These are phyloP conservation scores for human DNA, from an alignment of 2,113 vertebrate genomes.

Conservation along the genomic window DNA sequence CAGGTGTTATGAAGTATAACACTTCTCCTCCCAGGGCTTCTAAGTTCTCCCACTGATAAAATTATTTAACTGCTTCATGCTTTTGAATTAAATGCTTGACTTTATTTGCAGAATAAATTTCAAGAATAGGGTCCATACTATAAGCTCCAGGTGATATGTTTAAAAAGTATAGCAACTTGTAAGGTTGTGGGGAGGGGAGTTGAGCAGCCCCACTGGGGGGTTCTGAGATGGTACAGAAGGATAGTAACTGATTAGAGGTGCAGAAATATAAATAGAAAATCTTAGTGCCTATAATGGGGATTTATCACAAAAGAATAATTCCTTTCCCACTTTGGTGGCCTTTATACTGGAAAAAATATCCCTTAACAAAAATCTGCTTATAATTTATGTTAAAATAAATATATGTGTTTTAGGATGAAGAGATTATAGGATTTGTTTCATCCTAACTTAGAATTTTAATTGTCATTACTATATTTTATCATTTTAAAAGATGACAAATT, in stretches of 20 bases:
- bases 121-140: not conserved
- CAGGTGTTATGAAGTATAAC: not conserved
- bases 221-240: not conserved
- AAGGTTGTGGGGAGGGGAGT: not conserved
- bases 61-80: not conserved
- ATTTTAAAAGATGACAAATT: conserved; percentile 34
- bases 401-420: not conserved
- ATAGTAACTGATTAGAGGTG: not conserved
- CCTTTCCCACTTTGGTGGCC: not conserved
- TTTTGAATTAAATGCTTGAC: not conserved
- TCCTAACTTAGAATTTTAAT: not conserved
- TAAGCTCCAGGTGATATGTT: not conserved
- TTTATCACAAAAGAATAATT: not conserved
- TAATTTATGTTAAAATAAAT: not conserved
- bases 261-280: not conserved
- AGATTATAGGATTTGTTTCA: not conserved
- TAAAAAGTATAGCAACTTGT: not conserved
- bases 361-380: not conserved
- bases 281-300: not conserved
- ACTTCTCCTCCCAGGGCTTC: not conserved
- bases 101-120: not conserved
- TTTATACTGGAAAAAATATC: not conserved
- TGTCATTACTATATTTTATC: not conserved
- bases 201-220: not conserved
- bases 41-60: not conserved